Base-by-base conservation (phyloP, 2,888 invertebrate genomes). In the Heteromyza rotundicornis region DNA sequence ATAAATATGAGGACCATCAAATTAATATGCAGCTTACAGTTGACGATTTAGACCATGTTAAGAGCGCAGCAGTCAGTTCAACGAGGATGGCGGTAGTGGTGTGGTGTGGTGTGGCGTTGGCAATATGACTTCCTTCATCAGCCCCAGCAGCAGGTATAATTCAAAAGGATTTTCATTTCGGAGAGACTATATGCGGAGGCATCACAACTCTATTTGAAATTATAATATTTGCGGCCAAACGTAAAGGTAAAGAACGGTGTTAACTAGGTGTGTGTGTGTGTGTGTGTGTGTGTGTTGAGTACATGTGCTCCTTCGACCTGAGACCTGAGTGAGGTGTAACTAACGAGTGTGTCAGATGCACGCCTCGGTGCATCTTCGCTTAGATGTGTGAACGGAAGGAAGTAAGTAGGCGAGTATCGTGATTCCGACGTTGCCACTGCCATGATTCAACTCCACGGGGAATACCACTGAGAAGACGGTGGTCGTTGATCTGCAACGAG, bases 1-100 rank as follows among this genome's bases (percentile, higher is more conserved):
- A 75, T 76, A 75, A 77, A 75, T 75, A 75, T 76, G 75, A 77
- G 76, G 70, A 76, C 75, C 75, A 75, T 75, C 75, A 75, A 75
- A 75, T 75, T 75, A 75, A 75, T 76, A 77, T 77, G 77, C 76
- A 68, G 72, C 75, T 76, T 74, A 76, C 75, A 77, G 75, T 68
- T 73, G 76, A 75, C 76, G 75, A 75, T 74, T 74, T 76, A 74
- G 75, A 74, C 75, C 76, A 74, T 74, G 74, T 75, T 76, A 76
- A 74, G 74, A 76, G 74, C 68, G 74, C 22, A n/a, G 50, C 52
- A 73, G 70, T 70, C 64, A 62, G 61, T 70, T 22, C 73, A n/a
- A 17, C 50, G 17, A 36, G 35, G 17, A 35, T 36, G 7, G 57
- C 35, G 32, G 57, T 32, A 16, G 27, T 32, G 17, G n/a, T 50